A percentile compares a stretch with the other conserved stretches of the same genome.
Evolutionary conservation across 2,797 vertebrate species (phyloP).

Genomic region (Pogoniulus pusillus): DNA sequence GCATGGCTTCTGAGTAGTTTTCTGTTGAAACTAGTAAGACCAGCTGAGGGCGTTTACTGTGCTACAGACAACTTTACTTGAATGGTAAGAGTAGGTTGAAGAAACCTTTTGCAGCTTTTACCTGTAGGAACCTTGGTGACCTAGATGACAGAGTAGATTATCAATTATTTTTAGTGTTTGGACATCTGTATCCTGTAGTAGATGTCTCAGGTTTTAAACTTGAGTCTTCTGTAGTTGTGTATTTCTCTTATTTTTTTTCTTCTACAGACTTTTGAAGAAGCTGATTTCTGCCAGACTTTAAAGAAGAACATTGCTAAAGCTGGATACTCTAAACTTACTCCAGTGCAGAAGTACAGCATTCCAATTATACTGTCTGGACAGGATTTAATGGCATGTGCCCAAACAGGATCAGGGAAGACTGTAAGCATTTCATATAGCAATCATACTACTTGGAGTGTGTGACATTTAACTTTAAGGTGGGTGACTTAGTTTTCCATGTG

Average conservation of each 20-base stretch:
- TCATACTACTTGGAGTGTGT: not conserved
- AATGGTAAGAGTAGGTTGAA: not conserved
- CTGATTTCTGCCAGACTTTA: slow-evolving; percentile 83
- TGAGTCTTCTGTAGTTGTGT: not conserved
- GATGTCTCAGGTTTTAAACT: not conserved
- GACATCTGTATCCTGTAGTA: not conserved
- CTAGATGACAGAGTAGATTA: not conserved
- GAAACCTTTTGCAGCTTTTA: not conserved
- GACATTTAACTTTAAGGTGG: not conserved
- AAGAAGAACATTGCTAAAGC: slow-evolving; percentile 84
- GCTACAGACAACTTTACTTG: not conserved
- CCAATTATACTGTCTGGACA: slow-evolving; percentile 87
- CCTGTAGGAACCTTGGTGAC: not conserved
- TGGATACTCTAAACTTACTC: slow-evolving; percentile 91
- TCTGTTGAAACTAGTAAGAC: not conserved
- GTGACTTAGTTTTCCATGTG: not conserved
- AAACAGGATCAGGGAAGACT: slow-evolving; percentile 97
- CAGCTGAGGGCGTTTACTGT: not conserved
- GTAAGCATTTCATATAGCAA: slow-evolving; percentile 74
- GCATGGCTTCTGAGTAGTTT: not conserved
- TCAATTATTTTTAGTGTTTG: not conserved
- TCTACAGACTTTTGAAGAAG: slow-evolving; percentile 87
- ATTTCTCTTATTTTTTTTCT: not conserved
- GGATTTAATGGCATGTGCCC: slow-evolving; percentile 97
- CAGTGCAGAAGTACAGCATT: slow-evolving; percentile 96